Evolutionary conservation across 2,888 invertebrate genomes (phyloP).

Genomic region (Octodonta nipae): DNA sequence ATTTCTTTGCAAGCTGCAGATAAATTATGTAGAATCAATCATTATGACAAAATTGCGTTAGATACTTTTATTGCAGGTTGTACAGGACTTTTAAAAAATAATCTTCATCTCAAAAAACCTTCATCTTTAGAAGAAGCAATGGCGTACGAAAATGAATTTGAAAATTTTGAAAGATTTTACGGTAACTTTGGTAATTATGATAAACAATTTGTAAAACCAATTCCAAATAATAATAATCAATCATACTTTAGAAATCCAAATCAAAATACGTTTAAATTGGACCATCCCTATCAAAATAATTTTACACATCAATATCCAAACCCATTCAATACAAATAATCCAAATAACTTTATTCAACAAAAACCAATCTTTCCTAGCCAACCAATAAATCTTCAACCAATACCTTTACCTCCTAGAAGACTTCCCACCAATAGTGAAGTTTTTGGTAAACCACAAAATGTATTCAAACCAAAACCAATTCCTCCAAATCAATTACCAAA

Average conservation of each 20-base stretch:
- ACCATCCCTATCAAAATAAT: not conserved
- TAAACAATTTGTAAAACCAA: not conserved
- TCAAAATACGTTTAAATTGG: not conserved
- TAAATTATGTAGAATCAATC: not conserved
- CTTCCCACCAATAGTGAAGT: not conserved
- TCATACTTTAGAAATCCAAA: too few species aligned
- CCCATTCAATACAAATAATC: not conserved
- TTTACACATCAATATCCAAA: not conserved
- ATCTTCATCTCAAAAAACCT: constrained; percentile 2
- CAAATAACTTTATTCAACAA: not conserved
- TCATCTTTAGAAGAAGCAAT: constrained; percentile 1
- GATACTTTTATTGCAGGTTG: not conserved
- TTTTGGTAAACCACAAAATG: constrained; percentile 3
- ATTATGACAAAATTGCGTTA: not conserved
- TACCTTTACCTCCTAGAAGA: not conserved
- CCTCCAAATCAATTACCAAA: not conserved
- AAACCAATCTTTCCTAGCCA: not conserved
- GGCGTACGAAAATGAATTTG: not conserved
- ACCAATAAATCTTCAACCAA: constrained; percentile 4
- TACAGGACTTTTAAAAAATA: not conserved
- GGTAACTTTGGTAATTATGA: not conserved
- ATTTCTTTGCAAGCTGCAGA: not conserved
- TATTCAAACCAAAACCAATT: constrained; percentile 3
- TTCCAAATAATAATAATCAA: too few species aligned
- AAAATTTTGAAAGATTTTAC: not conserved